Conservation (phyloP, 1,140 invertebrate genomes). For the Telenomus remus region DNA sequence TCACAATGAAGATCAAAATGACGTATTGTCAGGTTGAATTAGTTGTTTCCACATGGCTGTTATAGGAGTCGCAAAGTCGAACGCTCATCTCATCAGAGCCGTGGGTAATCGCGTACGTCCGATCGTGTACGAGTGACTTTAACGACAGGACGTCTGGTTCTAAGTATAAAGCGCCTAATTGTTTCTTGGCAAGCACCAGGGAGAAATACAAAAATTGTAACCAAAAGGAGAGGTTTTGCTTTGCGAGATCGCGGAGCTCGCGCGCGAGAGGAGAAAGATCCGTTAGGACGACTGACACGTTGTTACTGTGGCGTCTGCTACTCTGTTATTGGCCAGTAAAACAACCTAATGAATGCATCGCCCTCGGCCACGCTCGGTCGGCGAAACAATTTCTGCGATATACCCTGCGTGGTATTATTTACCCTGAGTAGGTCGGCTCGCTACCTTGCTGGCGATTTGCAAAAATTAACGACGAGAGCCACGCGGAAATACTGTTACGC, state of each 20-base stretch:
- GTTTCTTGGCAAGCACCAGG: conserved; percentile 51
- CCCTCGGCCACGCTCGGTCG: conserved; percentile 61
- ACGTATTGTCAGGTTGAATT: too few relatives aligned
- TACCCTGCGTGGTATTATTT: conserved; percentile 58
- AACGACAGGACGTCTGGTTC: conserved; percentile 33
- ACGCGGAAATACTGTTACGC: conserved; percentile 60
- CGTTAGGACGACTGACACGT: conserved; percentile 74
- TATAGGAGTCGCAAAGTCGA: too few relatives aligned
- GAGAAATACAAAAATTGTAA: conserved; percentile 51
- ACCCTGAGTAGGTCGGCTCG: conserved; percentile 62
- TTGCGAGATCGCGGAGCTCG: conserved; percentile 21
- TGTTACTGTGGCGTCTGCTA: conserved; percentile 67
- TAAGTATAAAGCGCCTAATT: conserved; percentile 49
- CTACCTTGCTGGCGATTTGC: conserved; percentile 53
- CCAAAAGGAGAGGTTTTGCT: conserved; percentile 14
- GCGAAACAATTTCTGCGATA: conserved; percentile 68
- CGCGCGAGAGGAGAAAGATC: conserved; percentile 62
- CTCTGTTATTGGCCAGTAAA: conserved; percentile 73
- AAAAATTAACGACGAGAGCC: conserved; percentile 55
- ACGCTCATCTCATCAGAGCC: too few relatives aligned
- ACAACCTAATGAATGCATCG: conserved; percentile 74
- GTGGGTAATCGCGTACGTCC: conserved; percentile 6
- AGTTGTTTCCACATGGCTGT: too few relatives aligned
- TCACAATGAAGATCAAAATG: too few relatives aligned
- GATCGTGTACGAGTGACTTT: conserved; percentile 21